Conservation (phyloP, 2,888 invertebrate genomes). For the Halictus ligatus region DNA sequence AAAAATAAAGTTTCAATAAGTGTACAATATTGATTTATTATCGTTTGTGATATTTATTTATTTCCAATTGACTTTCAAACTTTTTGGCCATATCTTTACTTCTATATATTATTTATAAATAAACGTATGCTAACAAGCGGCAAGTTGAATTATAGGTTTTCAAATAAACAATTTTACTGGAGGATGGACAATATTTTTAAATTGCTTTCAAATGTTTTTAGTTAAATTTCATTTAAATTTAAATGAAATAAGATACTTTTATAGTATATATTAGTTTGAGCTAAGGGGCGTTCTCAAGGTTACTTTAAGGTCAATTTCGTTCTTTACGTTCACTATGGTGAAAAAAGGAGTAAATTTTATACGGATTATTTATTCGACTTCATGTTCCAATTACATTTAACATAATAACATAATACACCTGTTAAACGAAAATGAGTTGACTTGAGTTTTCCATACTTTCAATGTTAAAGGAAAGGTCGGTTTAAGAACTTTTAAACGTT, state of each 20-base stretch:
- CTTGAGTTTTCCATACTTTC: background rate
- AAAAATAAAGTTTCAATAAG: slow-evolving; percentile 10
- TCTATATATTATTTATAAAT: background rate
- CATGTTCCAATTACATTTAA: background rate
- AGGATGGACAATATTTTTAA: background rate
- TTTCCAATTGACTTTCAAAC: background rate
- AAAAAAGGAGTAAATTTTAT: too few species aligned
- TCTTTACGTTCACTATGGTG: background rate
- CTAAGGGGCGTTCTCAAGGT: too few species aligned
- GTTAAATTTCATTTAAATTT: background rate
- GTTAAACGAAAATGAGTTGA: background rate
- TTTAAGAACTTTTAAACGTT: background rate
- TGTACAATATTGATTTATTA: background rate
- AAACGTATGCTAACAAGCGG: background rate
- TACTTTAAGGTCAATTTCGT: background rate
- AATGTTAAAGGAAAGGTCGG: background rate
- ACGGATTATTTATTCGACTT: background rate
- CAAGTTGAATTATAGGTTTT: background rate
- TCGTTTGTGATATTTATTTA: background rate
- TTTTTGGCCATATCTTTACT: background rate
- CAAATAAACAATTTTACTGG: background rate
- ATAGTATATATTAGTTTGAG: background rate
- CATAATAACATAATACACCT: background rate
- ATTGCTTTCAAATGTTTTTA: background rate
- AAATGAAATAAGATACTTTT: background rate